A percentile compares a stretch with the other conserved stretches of the same genome.
Evolutionary conservation across 2,113 vertebrate species (phyloP).

Genomic region (Lathamus discolor): DNA sequence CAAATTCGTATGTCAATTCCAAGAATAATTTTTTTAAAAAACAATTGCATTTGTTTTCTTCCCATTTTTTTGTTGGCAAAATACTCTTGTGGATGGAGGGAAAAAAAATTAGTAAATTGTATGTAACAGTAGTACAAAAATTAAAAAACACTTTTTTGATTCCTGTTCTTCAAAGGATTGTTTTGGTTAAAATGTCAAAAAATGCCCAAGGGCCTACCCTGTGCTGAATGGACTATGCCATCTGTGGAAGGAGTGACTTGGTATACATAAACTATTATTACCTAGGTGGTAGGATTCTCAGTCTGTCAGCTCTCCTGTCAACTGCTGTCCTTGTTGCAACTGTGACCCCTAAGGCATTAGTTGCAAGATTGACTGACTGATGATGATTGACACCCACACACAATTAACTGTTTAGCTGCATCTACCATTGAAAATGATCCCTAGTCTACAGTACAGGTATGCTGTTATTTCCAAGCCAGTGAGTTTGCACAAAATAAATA

Average conservation of each 20-base stretch:
- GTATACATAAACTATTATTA: conserved; percentile 58
- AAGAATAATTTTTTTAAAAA: neutral
- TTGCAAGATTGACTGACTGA: conserved; percentile 65
- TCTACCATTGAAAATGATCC: conserved; percentile 1
- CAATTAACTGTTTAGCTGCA: conserved; percentile 65
- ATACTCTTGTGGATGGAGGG: neutral
- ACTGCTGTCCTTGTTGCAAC: conserved; percentile 53
- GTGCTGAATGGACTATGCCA: conserved; percentile 34
- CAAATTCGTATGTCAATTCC: neutral
- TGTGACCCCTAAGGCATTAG: conserved; percentile 69
- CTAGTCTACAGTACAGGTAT: neutral
- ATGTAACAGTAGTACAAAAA: neutral
- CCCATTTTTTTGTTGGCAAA: neutral
- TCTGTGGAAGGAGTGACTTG: conserved; percentile 30
- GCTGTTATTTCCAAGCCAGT: neutral
- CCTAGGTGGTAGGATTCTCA: conserved; percentile 33
- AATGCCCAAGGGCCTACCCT: conserved; percentile 24
- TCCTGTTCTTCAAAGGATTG: neutral
- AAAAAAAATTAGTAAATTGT: neutral
- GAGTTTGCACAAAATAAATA: neutral
- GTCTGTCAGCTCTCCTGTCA: conserved; percentile 58
- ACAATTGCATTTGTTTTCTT: neutral
- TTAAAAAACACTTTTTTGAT: neutral
- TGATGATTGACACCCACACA: conserved; percentile 58
- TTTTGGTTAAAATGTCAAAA: conserved; percentile 57